phyloP scores from a whole-genome alignment of 2,797 vertebrate species.

The Petrocephalus sullivani region DNA sequence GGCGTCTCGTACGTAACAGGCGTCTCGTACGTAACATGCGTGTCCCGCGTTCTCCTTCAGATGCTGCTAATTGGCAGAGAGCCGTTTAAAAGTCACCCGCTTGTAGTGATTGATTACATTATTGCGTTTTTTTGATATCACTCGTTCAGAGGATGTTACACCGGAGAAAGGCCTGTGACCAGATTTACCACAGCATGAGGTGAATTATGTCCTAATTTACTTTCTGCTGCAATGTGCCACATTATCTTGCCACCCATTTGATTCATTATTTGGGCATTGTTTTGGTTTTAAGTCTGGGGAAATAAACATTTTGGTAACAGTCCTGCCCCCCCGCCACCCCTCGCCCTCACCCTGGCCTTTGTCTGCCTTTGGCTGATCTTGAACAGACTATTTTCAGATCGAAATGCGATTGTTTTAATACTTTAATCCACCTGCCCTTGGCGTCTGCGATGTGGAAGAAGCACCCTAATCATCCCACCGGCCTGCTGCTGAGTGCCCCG shows the following conservation, averaged over 20 bases:
- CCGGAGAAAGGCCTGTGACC: background rate
- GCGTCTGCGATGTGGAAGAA: slow-evolving; percentile 71
- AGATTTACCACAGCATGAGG: background rate
- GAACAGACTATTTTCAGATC: slow-evolving; percentile 74
- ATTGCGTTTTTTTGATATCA: slow-evolving; percentile 30
- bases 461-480: slow-evolving; percentile 67
- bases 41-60: slow-evolving; percentile 43
- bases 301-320: slow-evolving; percentile 28
- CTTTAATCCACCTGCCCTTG: slow-evolving; percentile 79
- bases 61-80: slow-evolving; percentile 53
- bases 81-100: slow-evolving; percentile 32
- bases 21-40: slow-evolving; percentile 40
- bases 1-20: slow-evolving; percentile 41
- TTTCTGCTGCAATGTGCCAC: background rate
- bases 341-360: slow-evolving; percentile 42
- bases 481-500: slow-evolving; percentile 49
- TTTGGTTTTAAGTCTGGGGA: slow-evolving; percentile 50
- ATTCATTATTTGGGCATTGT: slow-evolving; percentile 60
- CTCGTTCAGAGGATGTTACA: slow-evolving; percentile 35
- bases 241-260: background rate
- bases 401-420: slow-evolving; percentile 82
- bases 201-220: background rate
- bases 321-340: slow-evolving; percentile 36
- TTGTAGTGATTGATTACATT: slow-evolving; percentile 42
- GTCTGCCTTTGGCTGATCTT: slow-evolving; percentile 64